Evolutionary conservation across 1,140 invertebrate species (phyloP), one percentile per base, ranked within the genome.

Genomic region (Drosophila obscura): DNA sequence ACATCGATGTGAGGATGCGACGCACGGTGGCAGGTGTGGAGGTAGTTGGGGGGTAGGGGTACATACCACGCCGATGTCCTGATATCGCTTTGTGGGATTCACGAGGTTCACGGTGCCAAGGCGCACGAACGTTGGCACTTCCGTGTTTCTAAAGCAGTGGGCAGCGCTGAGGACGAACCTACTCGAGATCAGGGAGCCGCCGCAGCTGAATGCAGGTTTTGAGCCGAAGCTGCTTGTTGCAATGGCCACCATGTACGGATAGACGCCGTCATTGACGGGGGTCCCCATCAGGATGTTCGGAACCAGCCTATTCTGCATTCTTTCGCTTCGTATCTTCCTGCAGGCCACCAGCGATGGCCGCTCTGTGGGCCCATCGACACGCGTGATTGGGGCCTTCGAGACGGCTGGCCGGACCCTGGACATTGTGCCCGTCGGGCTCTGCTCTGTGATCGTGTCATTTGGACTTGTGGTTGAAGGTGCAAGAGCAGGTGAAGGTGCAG

Each of bases 111-210:
- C 81, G 7, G 79, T 61, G 22, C 90, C 90, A 28, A 91, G 43
- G 3, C 90, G 84, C 1, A 85, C 90, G 46, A 74, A 73, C 3
- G 57, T 44, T 2, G 90, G 88, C 19, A 19, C 19, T 1, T 0
- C 0, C 1, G 8, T 24, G 0, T 53, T 46, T 5, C 43, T 93
- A 2, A 97, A 92, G 69, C 96, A 97, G 88, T 97, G 96, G 5
- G 95, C 96, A 0, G 96, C 96, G 0, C 96, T 97, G 4, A 93
- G 65, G 6, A 93, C 90, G 52, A 92, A 92, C 15, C 91, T 77
- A 1, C 71, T 74, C 46, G 81, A 91, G 61, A 93, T 93, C 35
- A 93, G 58, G 5, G 92, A 92, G 5, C 93, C 93, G 4, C 93
- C 93, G 61, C 93, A 93, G 43, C 92, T 87, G 64, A 90, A 94